These are phyloP conservation scores for Cyanistes caeruleus DNA, from an alignment of 2,113 vertebrate genomes.

Conservation along the genomic window DNA sequence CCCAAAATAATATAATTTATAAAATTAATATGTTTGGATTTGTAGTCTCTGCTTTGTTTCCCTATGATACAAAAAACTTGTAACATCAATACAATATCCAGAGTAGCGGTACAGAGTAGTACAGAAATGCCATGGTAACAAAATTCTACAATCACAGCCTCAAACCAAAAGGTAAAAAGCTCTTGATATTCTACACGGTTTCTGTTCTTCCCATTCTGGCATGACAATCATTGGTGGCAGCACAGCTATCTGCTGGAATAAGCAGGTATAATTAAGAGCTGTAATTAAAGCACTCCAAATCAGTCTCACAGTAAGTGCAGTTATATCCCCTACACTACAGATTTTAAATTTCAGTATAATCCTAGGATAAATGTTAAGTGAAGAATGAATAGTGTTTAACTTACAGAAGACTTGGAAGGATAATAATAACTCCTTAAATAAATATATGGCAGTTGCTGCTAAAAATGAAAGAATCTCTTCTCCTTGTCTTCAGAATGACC, in stretches of 20 bases:
- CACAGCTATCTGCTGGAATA: neutral
- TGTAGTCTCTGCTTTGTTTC: neutral
- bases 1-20: neutral
- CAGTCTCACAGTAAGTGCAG: neutral
- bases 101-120: neutral
- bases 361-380: neutral
- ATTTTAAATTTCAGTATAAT: neutral
- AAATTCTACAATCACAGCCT: neutral
- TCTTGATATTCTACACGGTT: neutral
- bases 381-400: neutral
- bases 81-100: neutral
- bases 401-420: neutral
- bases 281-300: constrained; percentile 1
- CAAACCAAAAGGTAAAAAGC: neutral
- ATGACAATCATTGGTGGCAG: neutral
- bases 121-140: neutral
- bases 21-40: neutral
- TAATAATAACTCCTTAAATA: neutral
- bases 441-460: neutral
- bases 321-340: neutral
- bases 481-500: neutral
- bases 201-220: neutral
- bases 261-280: constrained; percentile 1
- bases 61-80: neutral
- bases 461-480: neutral